Percentiles rank a stretch among this genome's conserved stretches.
Conservation (phyloP, 2,888 invertebrate species). For the Trissolcus brochymenae region DNA sequence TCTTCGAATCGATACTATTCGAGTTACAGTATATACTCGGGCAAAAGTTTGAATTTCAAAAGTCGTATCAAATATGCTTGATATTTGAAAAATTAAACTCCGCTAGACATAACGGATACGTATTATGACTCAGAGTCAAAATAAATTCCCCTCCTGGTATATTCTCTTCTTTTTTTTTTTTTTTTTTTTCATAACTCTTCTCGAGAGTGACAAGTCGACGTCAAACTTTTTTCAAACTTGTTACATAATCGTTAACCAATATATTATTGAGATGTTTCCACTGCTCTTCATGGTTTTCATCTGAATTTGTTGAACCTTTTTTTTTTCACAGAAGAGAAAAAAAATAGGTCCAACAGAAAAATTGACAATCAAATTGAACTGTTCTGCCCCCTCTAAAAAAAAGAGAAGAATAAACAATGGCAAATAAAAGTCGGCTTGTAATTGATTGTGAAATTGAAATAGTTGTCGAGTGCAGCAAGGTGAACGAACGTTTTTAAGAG, state of each 20-base stretch:
- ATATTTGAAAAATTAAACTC: conserved; percentile 4
- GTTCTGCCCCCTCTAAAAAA: neutral
- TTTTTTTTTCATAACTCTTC: too few species aligned
- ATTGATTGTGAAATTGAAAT: conserved; percentile 4
- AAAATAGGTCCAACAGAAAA: too few species aligned
- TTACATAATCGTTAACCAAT: too few species aligned
- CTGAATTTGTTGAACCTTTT: too few species aligned
- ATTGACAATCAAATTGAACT: too few species aligned
- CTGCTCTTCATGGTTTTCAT: too few species aligned
- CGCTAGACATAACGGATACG: neutral
- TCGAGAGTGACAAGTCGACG: too few species aligned
- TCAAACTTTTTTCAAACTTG: too few species aligned
- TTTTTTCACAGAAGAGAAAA: too few species aligned
- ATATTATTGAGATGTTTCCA: too few species aligned
- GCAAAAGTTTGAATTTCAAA: conserved; percentile 6
- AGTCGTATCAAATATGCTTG: conserved; percentile 2
- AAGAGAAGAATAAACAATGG: conserved; percentile 1
- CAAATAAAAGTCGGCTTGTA: neutral
- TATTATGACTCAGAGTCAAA: conserved; percentile 1
- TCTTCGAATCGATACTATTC: neutral
- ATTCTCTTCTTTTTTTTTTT: too few species aligned
- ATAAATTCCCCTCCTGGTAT: neutral
- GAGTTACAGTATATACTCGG: neutral
- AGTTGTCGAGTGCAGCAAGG: neutral
- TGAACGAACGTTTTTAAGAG: conserved; percentile 4